Conservation (phyloP, 2,888 invertebrate genomes). For the Leucoma salicis region DNA sequence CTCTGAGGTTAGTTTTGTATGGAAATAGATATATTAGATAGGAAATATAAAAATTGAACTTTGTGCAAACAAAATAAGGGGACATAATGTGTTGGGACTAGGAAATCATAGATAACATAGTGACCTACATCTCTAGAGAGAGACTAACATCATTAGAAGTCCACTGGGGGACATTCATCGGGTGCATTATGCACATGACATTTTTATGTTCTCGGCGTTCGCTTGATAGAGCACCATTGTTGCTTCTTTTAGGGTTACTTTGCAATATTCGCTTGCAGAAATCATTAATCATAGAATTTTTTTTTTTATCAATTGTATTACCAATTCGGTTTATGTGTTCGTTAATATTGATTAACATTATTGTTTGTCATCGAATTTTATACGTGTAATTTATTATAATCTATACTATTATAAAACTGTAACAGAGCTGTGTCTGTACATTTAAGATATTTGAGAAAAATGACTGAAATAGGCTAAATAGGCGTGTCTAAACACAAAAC, state of each 20-base stretch:
- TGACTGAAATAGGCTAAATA: no score
- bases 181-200: constrained; percentile 79
- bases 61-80: constrained; percentile 40
- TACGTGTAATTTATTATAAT: no score
- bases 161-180: constrained; percentile 78
- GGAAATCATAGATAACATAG: constrained; percentile 53
- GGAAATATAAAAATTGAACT: constrained; percentile 38
- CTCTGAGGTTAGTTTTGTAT: constrained; percentile 20
- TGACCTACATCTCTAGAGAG: constrained; percentile 80
- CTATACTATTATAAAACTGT: no score
- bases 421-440: no score
- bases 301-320: constrained; percentile 5
- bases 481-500: no score
- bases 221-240: constrained; percentile 59
- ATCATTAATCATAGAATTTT: constrained; percentile 35
- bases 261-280: constrained; percentile 20
- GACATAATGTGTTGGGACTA: constrained; percentile 36
- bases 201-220: constrained; percentile 76
- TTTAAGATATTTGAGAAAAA: no score
- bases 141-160: constrained; percentile 65
- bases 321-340: constrained; percentile 7
- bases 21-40: constrained; percentile 12
- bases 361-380: no score
- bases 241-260: constrained; percentile 36
- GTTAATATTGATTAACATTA: constrained; percentile 9